Evolutionary conservation across 2,888 invertebrate genomes (phyloP), one percentile per base, ranked within the genome.

Genomic region (Pollenia griseotomentosa): DNA sequence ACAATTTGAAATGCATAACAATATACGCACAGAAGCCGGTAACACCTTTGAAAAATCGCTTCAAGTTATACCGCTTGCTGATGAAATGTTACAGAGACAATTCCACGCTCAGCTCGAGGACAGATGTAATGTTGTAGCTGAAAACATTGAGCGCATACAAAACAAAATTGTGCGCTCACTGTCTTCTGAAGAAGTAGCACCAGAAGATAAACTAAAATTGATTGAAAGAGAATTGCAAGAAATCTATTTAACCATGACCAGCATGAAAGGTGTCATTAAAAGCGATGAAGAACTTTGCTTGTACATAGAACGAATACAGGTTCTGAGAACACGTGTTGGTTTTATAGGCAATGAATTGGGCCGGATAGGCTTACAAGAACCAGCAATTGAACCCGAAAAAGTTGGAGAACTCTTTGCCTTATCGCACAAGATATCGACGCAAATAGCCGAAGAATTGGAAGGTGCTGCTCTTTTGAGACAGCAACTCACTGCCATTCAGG

Each of bases 1-100:
- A 0, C 97, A 97, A 90, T 97, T 97, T 90, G 97, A 97, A 94
- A 95, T 97, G 40, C 95, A 97, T 92, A 97, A 97, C 89, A 96
- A 96, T 88, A 95, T 97, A 70, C 95, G 96, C 75, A 95, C 95
- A 84, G 97, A 97, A 89, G 96, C 96, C 0, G 95, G 95, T 19
- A 94, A 95, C 61, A 95, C 96, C 86, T 96, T 97, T 89, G 97
- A 97, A 90, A 96, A 96, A 89, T 96, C 97, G 0, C 92, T 97
- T 83, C 95, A 96, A 91, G 96, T 97, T 8, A 94, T 98, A 61
- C 96, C 97, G 0, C 94, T 97, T n/a, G 96, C 97, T 0, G 97
- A 98, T 90, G 97, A 97, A 93, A 96, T 96, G 95, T 93, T 96
- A 0, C 97, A 97, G 91, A 94, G 97, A 2, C 96, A 97, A 90